Conservation (phyloP, 2,797 vertebrate species). For the Linurgus olivaceus region DNA sequence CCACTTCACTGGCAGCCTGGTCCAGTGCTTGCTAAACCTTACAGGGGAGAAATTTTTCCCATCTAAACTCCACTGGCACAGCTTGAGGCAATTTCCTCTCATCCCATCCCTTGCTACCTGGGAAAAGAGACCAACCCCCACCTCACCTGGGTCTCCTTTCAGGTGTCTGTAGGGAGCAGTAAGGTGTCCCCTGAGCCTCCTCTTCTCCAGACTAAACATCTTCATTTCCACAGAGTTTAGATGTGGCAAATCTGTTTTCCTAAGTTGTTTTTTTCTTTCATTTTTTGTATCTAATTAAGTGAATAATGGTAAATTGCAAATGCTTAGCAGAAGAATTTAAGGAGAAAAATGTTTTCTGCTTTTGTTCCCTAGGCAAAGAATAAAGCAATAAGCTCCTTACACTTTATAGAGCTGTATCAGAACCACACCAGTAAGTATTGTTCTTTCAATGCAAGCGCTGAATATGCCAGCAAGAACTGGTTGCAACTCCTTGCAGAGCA, state of each 20-base stretch:
- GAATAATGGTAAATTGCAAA: not conserved
- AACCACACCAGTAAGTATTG: slow-evolving; percentile 88
- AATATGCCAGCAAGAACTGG: not conserved
- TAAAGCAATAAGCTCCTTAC: slow-evolving; percentile 85
- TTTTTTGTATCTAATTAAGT: not conserved
- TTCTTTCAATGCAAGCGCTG: not conserved
- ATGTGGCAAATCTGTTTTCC: not conserved
- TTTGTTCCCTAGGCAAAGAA: slow-evolving; percentile 88
- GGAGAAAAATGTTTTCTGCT: not conserved
- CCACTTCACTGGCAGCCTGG: not conserved
- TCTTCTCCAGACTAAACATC: not conserved
- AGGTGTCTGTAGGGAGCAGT: not conserved
- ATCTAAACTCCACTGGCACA: not conserved
- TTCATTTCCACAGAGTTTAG: not conserved
- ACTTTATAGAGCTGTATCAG: slow-evolving; percentile 87
- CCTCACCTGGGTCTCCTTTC: not conserved
- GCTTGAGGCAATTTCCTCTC: not conserved
- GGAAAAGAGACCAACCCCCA: not conserved
- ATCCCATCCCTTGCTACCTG: not conserved
- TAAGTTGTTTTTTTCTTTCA: not conserved
- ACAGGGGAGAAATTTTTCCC: not conserved
- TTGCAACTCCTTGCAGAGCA: not conserved
- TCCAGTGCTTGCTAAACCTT: not conserved
- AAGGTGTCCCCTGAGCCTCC: not conserved
- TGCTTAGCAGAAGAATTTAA: not conserved